A percentile compares a stretch with the other conserved stretches of the same genome.
Evolutionary conservation across 30 jellyfish, hydroid and myxozoan species (phyloP).

Genomic region (Mastigias papua): DNA sequence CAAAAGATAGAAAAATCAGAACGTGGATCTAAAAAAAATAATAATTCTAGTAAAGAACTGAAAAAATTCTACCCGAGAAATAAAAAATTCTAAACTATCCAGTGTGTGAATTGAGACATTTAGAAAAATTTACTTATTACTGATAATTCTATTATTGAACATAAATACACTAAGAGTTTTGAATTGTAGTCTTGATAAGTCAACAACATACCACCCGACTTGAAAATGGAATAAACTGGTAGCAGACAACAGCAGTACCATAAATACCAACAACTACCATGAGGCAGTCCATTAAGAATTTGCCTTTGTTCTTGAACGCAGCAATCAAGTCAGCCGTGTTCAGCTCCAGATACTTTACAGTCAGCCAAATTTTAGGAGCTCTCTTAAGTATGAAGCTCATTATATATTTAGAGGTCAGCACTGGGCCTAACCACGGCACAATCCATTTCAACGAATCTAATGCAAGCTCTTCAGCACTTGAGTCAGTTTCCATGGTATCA

Average conservation of each 20-base stretch:
- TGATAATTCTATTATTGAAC: too few relatives aligned
- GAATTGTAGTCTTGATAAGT: background rate
- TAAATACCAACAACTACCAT: slow-evolving; percentile 78
- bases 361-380: slow-evolving; percentile 78
- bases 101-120: too few relatives aligned
- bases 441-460: slow-evolving; percentile 79
- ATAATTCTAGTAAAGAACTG: background rate
- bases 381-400: slow-evolving; percentile 70
- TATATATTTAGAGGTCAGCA: slow-evolving; percentile 73
- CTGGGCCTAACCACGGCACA: slow-evolving; percentile 96
- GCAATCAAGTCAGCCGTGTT: slow-evolving; percentile 27
- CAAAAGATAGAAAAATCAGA: background rate
- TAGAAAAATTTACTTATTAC: too few relatives aligned
- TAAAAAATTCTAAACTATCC: too few relatives aligned
- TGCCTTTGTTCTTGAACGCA: slow-evolving; percentile 23
- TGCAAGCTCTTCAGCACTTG: slow-evolving; percentile 49
- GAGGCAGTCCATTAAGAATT: slow-evolving; percentile 73
- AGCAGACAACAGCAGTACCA: slow-evolving; percentile 82
- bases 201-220: slow-evolving; percentile 80
- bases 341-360: slow-evolving; percentile 21
- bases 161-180: too few relatives aligned
- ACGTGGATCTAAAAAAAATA: background rate
- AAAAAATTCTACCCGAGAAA: too few relatives aligned
- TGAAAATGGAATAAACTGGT: slow-evolving; percentile 67
- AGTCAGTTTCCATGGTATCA: background rate